Conservation (phyloP, 2,113 vertebrate genomes). For the Struthio camelus region DNA sequence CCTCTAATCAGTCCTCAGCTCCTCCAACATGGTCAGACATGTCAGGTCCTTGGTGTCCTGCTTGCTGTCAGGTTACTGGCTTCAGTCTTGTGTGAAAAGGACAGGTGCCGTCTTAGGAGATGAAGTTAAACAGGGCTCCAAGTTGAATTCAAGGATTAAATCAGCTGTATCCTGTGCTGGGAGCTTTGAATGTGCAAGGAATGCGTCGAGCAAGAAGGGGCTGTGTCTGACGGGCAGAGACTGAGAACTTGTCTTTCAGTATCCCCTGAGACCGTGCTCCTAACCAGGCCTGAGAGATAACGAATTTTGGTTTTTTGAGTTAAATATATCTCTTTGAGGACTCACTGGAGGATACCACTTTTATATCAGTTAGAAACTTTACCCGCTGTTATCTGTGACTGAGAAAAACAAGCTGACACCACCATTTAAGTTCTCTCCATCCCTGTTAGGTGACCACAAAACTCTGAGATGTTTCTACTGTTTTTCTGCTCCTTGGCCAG, state of each 20-base stretch:
- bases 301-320: not conserved
- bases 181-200: not conserved
- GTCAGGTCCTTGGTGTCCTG: accelerated
- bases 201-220: not conserved
- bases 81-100: not conserved
- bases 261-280: not conserved
- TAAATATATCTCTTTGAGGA: not conserved
- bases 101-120: not conserved
- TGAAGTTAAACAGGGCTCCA: not conserved
- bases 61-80: not conserved
- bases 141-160: not conserved
- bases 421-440: not conserved
- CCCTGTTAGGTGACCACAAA: not conserved
- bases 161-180: not conserved
- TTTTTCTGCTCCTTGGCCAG: not conserved
- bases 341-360: not conserved
- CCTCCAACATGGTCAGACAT: not conserved
- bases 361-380: not conserved
- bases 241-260: accelerated
- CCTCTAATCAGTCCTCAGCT: not conserved
- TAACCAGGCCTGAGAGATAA: not conserved
- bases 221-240: not conserved
- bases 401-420: accelerated
- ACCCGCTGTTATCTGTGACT: not conserved
- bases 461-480: not conserved